These are phyloP conservation scores for Acanthacorydalis orientalis DNA, from an alignment of 2,888 invertebrate species.

Conservation along the genomic window DNA sequence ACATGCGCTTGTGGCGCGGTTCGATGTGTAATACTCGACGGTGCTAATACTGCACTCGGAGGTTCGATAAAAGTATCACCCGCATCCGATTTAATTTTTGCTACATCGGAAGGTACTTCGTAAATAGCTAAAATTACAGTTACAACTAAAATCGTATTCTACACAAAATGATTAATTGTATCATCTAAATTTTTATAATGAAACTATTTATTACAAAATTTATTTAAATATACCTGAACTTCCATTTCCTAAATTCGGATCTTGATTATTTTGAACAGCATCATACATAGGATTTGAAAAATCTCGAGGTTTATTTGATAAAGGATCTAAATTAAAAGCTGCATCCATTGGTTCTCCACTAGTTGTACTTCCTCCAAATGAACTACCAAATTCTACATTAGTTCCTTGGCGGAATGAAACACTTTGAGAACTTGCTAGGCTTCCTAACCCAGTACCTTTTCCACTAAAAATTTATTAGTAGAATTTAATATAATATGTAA, in stretches of 20 bases:
- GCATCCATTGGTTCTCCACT: slow-evolving; percentile 49
- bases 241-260: slow-evolving; percentile 40
- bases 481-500: slow-evolving; percentile 2
- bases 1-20: slow-evolving; percentile 50
- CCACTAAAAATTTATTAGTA: slow-evolving; percentile 36
- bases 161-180: background rate
- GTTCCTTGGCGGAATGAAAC: slow-evolving; percentile 88
- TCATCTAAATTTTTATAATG: background rate
- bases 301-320: slow-evolving; percentile 66
- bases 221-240: slow-evolving; percentile 27
- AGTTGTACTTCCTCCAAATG: slow-evolving; percentile 34
- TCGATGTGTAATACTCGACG: slow-evolving; percentile 66
- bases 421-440: slow-evolving; percentile 72
- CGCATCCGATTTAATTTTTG: slow-evolving; percentile 45
- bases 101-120: slow-evolving; percentile 61
- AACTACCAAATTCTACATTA: slow-evolving; percentile 71
- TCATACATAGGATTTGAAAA: slow-evolving; percentile 99
- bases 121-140: slow-evolving; percentile 44
- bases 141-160: background rate
- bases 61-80: slow-evolving; percentile 35
- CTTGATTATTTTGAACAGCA: slow-evolving; percentile 52
- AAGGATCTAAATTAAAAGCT: slow-evolving; percentile 64
- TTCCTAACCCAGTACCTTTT: slow-evolving; percentile 61
- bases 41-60: slow-evolving; percentile 60
- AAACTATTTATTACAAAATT: background rate